Evolutionary conservation across 2,113 vertebrate species (phyloP).

Genomic region (Bufo gargarizans): DNA sequence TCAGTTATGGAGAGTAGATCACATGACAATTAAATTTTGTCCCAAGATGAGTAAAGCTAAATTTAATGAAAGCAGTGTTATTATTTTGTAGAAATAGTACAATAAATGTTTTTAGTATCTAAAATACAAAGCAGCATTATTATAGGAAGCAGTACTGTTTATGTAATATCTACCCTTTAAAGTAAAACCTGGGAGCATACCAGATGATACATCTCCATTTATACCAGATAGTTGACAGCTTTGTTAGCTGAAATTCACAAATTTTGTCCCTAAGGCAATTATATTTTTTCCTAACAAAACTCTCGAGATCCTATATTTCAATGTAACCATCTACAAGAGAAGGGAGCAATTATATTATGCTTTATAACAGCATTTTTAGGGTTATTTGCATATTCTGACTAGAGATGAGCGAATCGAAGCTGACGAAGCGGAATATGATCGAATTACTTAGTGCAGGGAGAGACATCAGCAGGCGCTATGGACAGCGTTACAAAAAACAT

Average conservation of each 20-base stretch:
- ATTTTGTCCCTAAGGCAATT: background rate
- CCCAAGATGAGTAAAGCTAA: too few relatives aligned
- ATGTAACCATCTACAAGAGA: background rate
- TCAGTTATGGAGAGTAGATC: too few relatives aligned
- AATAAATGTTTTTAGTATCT: background rate
- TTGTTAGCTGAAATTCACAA: background rate
- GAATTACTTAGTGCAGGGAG: too few relatives aligned
- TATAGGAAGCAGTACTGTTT: background rate
- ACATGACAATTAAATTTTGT: too few relatives aligned
- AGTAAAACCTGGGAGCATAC: background rate
- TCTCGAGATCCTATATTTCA: background rate
- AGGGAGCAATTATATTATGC: background rate
- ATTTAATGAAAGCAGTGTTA: too few relatives aligned
- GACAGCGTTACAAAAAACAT: too few relatives aligned
- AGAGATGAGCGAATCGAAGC: too few relatives aligned
- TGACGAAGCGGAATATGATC: too few relatives aligned
- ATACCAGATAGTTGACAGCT: background rate
- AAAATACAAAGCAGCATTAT: background rate
- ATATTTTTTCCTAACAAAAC: conserved; percentile 7
- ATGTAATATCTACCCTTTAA: background rate
- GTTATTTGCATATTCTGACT: too few relatives aligned
- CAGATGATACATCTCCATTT: background rate
- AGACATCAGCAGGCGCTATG: too few relatives aligned
- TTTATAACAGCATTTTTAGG: too few relatives aligned
- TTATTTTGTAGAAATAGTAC: too few relatives aligned